phyloP scores from a whole-genome alignment of 2,113 vertebrate species.

The Pleuronectes platessa region DNA sequence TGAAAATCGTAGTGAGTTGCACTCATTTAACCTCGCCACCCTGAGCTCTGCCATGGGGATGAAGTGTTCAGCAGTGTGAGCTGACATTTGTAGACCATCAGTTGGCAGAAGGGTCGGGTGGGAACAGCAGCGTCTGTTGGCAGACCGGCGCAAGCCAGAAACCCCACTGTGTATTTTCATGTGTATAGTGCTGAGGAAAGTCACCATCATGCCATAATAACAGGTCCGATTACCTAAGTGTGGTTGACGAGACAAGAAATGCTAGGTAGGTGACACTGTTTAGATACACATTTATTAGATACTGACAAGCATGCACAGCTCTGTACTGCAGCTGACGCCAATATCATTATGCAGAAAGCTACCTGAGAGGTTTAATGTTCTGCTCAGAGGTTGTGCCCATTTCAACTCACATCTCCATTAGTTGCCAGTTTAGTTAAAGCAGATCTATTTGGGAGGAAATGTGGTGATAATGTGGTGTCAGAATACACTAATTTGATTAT shows the following conservation, averaged over 20 bases:
- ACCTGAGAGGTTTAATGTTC: background rate
- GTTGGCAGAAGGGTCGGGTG: constrained; percentile 24
- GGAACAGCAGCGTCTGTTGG: constrained; percentile 16
- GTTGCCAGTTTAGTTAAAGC: background rate
- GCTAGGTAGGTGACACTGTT: constrained; percentile 27
- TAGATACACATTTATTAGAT: background rate
- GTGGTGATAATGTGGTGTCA: background rate
- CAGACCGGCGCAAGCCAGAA: constrained; percentile 38
- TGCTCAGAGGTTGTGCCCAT: constrained; percentile 1
- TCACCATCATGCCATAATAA: constrained; percentile 5
- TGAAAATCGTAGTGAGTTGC: background rate
- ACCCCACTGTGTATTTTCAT: constrained; percentile 17
- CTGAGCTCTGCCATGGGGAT: background rate
- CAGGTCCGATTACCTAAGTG: constrained; percentile 20
- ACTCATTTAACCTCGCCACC: background rate
- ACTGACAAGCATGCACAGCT: background rate
- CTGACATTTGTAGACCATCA: background rate
- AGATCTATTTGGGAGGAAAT: constrained; percentile 5
- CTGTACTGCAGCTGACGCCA: background rate
- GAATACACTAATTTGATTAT: too few relatives aligned
- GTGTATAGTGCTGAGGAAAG: constrained; percentile 7
- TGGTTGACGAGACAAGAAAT: constrained; percentile 5
- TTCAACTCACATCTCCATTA: too few relatives aligned
- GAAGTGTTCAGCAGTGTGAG: constrained; percentile 14
- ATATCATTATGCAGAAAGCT: background rate